Conservation (phyloP, 2,797 vertebrate genomes). For the Podarcis siculus region DNA sequence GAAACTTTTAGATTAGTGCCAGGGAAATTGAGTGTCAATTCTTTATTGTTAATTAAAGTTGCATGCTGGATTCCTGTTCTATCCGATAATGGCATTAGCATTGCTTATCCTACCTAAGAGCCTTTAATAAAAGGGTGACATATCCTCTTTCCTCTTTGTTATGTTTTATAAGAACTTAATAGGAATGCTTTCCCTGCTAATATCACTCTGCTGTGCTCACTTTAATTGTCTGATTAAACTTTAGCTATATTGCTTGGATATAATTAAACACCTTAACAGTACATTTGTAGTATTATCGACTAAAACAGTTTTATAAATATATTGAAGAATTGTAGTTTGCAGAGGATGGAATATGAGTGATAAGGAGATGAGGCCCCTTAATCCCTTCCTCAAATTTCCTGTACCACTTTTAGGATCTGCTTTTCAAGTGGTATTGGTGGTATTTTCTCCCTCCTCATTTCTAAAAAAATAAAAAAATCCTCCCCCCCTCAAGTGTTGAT, state of each 20-base stretch:
- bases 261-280: slow-evolving; percentile 13
- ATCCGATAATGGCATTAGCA: not conserved
- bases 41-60: slow-evolving; percentile 1
- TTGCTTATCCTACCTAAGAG: slow-evolving; percentile 18
- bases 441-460: not conserved
- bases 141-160: slow-evolving; percentile 14
- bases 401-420: not conserved
- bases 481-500: not conserved
- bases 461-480: not conserved
- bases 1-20: not conserved
- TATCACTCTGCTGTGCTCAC: slow-evolving; percentile 3
- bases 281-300: not conserved
- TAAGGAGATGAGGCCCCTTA: not conserved
- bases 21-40: rapidly evolving
- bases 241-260: not conserved
- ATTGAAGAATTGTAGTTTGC: slow-evolving; percentile 22
- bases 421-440: not conserved
- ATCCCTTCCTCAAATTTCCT: not conserved
- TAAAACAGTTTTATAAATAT: not conserved
- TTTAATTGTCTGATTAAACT: not conserved
- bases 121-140: not conserved
- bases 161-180: not conserved
- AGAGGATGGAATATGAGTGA: not conserved
- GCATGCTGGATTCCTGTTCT: not conserved
- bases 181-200: rapidly evolving